phyloP scores from a whole-genome alignment of 2,113 vertebrate species.

The Numenius arquata region DNA sequence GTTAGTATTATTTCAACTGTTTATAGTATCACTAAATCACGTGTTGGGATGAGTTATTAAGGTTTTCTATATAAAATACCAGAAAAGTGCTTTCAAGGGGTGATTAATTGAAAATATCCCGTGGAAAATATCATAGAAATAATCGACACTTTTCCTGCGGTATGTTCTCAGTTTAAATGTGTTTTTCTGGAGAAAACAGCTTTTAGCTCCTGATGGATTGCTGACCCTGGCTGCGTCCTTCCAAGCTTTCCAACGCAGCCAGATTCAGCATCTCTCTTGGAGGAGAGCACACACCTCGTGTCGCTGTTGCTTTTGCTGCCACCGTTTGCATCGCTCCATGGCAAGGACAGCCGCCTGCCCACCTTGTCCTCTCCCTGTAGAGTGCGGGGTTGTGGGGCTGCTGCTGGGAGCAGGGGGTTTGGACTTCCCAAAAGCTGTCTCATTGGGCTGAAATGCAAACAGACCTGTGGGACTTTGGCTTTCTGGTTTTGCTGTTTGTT shows the following conservation, averaged over 20 bases:
- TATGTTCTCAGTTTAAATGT: not conserved
- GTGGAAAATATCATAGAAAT: not conserved
- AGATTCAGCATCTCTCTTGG: no score
- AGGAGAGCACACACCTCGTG: not conserved
- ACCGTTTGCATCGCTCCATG: accelerated
- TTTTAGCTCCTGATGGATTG: not conserved
- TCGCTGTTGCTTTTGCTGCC: not conserved
- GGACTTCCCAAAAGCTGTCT: not conserved
- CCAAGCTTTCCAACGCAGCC: accelerated
- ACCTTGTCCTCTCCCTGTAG: not conserved
- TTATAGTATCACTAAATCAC: not conserved
- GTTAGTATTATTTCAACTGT: not conserved
- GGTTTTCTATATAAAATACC: not conserved
- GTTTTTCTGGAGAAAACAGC: not conserved
- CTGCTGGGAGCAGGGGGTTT: not conserved
- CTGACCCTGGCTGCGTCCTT: not conserved
- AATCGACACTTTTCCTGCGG: not conserved
- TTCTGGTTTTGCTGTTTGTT: not conserved
- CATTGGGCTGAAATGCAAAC: not conserved
- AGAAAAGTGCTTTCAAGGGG: not conserved
- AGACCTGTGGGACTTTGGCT: not conserved
- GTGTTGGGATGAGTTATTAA: not conserved
- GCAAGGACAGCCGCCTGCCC: not conserved
- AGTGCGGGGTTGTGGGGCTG: accelerated
- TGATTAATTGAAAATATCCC: not conserved